These are phyloP conservation scores for Zoanthus gigantus DNA, from an alignment of 92 coral and sea anemone species.

Conservation along the genomic window DNA sequence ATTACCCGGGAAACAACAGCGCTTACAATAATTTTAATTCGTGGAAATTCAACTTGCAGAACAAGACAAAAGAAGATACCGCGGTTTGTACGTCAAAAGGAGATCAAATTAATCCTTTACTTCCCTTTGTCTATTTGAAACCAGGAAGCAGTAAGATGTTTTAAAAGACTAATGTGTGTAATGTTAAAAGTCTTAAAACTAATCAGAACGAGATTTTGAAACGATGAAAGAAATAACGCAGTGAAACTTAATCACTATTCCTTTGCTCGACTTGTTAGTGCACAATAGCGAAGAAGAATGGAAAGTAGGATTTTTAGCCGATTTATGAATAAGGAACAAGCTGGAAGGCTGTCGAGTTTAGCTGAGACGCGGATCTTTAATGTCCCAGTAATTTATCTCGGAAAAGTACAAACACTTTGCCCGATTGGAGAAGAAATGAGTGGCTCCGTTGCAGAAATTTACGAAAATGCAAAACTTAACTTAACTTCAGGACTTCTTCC, in stretches of 20 bases:
- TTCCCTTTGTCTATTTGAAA: not conserved
- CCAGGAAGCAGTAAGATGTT: not conserved
- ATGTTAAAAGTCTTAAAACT: no score
- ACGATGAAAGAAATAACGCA: not conserved
- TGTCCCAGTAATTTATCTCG: slow-evolving; percentile 66
- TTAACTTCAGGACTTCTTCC: slow-evolving; percentile 60
- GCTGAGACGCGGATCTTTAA: slow-evolving; percentile 18
- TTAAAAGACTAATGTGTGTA: not conserved
- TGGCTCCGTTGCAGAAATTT: slow-evolving; percentile 86
- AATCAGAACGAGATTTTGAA: not conserved
- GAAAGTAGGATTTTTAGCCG: slow-evolving; percentile 28
- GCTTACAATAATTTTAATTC: not conserved
- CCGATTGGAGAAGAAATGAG: slow-evolving; percentile 88
- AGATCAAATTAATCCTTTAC: not conserved
- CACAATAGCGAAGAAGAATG: not conserved
- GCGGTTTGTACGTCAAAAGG: not conserved
- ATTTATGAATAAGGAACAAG: not conserved
- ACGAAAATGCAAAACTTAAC: slow-evolving; percentile 52
- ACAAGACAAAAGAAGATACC: not conserved
- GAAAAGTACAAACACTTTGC: slow-evolving; percentile 76
- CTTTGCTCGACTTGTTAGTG: not conserved
- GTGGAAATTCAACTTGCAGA: not conserved
- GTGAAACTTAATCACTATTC: not conserved
- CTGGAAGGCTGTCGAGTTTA: slow-evolving; percentile 6
- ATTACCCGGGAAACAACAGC: not conserved